Percentiles rank a stretch among this genome's conserved stretches.
Conservation (phyloP, 2,888 invertebrate genomes). For the Cerastis leucographa region DNA sequence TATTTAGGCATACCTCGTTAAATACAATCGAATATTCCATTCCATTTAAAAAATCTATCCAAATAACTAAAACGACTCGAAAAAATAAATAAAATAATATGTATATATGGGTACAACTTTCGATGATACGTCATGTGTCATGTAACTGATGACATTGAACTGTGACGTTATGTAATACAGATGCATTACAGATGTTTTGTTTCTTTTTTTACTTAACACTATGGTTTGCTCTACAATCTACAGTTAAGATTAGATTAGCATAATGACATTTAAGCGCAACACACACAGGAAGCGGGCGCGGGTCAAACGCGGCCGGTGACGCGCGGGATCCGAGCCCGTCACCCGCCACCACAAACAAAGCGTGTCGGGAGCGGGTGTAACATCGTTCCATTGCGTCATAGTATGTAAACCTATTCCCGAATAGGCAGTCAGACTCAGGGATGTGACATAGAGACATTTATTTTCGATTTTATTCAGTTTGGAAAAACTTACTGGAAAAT, state of each 20-base stretch:
- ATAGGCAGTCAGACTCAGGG: too few relatives aligned
- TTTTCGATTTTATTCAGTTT: too few relatives aligned
- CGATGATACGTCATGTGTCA: constrained; percentile 43
- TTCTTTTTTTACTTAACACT: constrained; percentile 5
- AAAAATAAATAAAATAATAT: constrained; percentile 67
- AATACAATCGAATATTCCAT: constrained; percentile 70
- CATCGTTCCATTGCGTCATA: too few relatives aligned
- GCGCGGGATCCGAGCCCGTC: too few relatives aligned
- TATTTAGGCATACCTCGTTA: constrained; percentile 80
- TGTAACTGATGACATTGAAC: constrained; percentile 22
- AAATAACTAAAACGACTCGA: constrained; percentile 65
- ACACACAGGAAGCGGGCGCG: too few relatives aligned
- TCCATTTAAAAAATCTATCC: constrained; percentile 73
- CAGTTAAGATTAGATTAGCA: neutral
- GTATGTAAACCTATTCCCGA: too few relatives aligned
- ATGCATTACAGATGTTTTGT: neutral
- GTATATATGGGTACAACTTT: constrained; percentile 60
- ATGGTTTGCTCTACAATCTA: neutral
- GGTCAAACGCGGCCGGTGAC: too few relatives aligned
- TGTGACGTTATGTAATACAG: constrained; percentile 4
- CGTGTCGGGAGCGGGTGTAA: too few relatives aligned
- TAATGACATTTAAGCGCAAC: neutral
- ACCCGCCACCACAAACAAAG: too few relatives aligned
- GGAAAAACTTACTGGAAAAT: too few relatives aligned
- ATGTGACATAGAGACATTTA: too few relatives aligned